phyloP scores from a whole-genome alignment of 2,888 invertebrate genomes.

The Eremobia ochroleuca region DNA sequence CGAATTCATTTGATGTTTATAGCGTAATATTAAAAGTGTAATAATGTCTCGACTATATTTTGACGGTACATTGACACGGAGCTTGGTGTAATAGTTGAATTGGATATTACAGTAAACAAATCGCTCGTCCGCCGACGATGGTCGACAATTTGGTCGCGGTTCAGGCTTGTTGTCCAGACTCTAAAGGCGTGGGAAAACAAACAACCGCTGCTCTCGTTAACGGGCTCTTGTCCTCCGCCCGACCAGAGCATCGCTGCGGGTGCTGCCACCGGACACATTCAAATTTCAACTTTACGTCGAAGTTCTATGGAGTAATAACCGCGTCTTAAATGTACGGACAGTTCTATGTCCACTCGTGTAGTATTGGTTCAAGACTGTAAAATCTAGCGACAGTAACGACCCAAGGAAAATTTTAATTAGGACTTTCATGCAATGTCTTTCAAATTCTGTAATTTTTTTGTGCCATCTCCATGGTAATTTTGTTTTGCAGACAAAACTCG shows the following conservation, averaged over 20 bases:
- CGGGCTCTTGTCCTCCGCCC: constrained; percentile 79
- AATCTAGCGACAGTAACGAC: constrained; percentile 70
- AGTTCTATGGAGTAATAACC: constrained; percentile 25
- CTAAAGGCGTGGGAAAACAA: constrained; percentile 87
- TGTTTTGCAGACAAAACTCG: constrained; percentile 1
- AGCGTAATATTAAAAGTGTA: constrained; percentile 54
- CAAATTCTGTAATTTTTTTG: constrained; percentile 24
- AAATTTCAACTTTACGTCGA: constrained; percentile 58
- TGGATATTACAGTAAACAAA: constrained; percentile 68
- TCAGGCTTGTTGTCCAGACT: constrained; percentile 75
- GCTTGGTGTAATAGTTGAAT: constrained; percentile 17
- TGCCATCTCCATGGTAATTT: not conserved
- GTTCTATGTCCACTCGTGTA: constrained; percentile 60
- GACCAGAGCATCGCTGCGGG: constrained; percentile 70
- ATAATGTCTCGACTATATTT: constrained; percentile 36
- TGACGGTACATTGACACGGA: constrained; percentile 25
- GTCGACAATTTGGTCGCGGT: constrained; percentile 75
- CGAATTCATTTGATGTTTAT: constrained; percentile 46
- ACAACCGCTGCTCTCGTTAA: constrained; percentile 84
- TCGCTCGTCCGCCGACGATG: constrained; percentile 70
- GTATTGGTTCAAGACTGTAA: constrained; percentile 73
- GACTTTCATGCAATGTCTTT: not conserved
- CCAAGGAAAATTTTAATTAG: constrained; percentile 62
- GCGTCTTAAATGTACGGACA: not conserved
- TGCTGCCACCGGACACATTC: constrained; percentile 69